A percentile compares a stretch with the other conserved stretches of the same genome.
phyloP scores from a whole-genome alignment of 2,888 invertebrate species.

The Axea sp. region DNA sequence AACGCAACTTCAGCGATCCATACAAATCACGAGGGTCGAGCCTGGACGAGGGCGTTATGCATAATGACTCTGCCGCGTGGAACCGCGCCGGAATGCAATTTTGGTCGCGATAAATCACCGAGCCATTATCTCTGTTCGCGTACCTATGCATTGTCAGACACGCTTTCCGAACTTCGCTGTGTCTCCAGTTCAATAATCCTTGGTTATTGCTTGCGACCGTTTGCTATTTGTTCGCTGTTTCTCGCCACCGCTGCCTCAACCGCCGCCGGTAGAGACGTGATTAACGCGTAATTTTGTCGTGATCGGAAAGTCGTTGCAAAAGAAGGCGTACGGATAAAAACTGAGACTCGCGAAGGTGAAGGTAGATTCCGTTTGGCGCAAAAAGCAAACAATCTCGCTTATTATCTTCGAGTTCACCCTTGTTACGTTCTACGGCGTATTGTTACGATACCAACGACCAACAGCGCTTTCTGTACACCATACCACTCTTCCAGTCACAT shows the following conservation, averaged over 20 bases:
- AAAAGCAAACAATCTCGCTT: conserved; percentile 63
- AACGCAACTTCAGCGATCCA: conserved; percentile 17
- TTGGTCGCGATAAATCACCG: conserved; percentile 70
- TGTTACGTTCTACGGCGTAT: conserved; percentile 44
- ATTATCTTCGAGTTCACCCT: conserved; percentile 53
- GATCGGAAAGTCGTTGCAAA: conserved; percentile 26
- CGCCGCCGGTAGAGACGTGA: conserved; percentile 18
- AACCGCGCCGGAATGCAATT: conserved; percentile 70
- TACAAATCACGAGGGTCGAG: conserved; percentile 28
- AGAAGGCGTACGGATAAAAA: conserved; percentile 10
- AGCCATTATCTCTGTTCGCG: conserved; percentile 59
- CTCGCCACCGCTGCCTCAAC: conserved; percentile 2
- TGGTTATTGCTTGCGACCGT: conserved; percentile 64
- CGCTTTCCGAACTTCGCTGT: conserved; percentile 65
- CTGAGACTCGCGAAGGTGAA: conserved; percentile 7
- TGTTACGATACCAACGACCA: conserved; percentile 41
- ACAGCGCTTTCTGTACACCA: conserved; percentile 19
- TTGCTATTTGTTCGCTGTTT: conserved; percentile 37
- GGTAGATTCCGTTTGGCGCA: conserved; percentile 9
- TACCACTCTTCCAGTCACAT: conserved; percentile 16
- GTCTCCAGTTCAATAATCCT: conserved; percentile 74
- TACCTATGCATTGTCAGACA: conserved; percentile 52
- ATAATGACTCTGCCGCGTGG: conserved; percentile 36
- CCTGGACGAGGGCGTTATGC: conserved; percentile 32
- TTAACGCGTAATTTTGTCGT: conserved; percentile 44